Conservation (phyloP, 1,140 invertebrate genomes). For the Kradibia gibbosae region DNA sequence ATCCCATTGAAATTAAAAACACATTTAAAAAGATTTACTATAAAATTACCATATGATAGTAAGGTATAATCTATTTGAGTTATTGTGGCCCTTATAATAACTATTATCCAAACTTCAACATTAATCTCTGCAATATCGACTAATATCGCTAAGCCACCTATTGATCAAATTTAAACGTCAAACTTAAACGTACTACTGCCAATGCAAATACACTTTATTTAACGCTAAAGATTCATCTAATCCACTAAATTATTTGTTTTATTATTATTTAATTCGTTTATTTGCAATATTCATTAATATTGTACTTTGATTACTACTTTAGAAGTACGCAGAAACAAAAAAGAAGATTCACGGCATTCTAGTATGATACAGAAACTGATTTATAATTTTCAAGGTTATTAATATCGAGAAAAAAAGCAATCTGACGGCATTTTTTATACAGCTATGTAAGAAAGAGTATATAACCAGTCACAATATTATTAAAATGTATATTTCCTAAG, state of each 20-base stretch:
- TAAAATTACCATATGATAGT: neutral
- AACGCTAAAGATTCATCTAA: neutral
- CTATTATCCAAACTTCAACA: too few relatives aligned
- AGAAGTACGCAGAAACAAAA: neutral
- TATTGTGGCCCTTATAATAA: too few relatives aligned
- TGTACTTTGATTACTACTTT: slow-evolving; percentile 5
- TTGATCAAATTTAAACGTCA: too few relatives aligned
- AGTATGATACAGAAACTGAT: slow-evolving; percentile 30
- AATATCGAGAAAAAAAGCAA: slow-evolving; percentile 47
- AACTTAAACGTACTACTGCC: too few relatives aligned
- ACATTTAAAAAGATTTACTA: neutral
- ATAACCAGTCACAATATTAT: slow-evolving; percentile 46
- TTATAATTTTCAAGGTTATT: slow-evolving; percentile 49
- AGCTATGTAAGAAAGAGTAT: too few relatives aligned
- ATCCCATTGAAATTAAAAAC: neutral
- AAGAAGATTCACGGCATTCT: neutral
- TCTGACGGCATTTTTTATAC: slow-evolving; percentile 39
- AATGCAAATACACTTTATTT: neutral
- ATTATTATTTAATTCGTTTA: slow-evolving; percentile 7
- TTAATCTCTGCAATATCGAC: too few relatives aligned
- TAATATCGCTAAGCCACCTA: too few relatives aligned
- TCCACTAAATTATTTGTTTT: neutral
- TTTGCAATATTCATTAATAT: neutral
- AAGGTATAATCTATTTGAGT: too few relatives aligned
- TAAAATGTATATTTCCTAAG: slow-evolving; percentile 37